phyloP scores from a whole-genome alignment of 2,888 invertebrate species.

The Gymnosoma rotundatum region DNA sequence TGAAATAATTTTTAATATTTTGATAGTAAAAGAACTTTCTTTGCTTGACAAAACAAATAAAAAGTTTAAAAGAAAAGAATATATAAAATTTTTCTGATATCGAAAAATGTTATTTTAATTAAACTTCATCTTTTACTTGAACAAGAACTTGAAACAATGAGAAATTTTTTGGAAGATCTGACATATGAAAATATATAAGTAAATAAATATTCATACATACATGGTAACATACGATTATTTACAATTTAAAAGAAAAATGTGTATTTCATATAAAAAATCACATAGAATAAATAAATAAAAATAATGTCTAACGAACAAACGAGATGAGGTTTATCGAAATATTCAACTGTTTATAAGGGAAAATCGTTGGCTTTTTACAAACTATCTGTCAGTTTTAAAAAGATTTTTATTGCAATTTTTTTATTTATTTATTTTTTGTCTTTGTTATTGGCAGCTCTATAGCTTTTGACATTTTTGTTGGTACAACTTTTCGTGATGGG shows the following conservation, averaged over 20 bases:
- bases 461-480: conserved; percentile 47
- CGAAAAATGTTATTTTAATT: neutral
- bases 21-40: too few species aligned
- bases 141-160: neutral
- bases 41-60: neutral
- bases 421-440: neutral
- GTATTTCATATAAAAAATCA: too few species aligned
- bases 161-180: neutral
- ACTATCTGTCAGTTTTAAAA: conserved; percentile 7
- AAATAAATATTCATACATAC: too few species aligned
- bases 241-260: neutral
- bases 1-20: too few species aligned
- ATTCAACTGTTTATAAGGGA: neutral
- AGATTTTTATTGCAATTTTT: neutral
- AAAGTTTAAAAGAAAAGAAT: neutral
- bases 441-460: conserved; percentile 23
- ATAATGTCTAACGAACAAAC: neutral
- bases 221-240: neutral
- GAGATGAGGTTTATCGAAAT: neutral
- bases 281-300: too few species aligned
- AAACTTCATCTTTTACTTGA: neutral
- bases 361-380: neutral
- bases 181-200: neutral
- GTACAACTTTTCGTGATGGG: conserved; percentile 12
- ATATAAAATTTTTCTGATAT: neutral